Evolutionary conservation across 2,797 vertebrate species (phyloP), one percentile per base, ranked within the genome.

Genomic region (Crypturellus tataupa): DNA sequence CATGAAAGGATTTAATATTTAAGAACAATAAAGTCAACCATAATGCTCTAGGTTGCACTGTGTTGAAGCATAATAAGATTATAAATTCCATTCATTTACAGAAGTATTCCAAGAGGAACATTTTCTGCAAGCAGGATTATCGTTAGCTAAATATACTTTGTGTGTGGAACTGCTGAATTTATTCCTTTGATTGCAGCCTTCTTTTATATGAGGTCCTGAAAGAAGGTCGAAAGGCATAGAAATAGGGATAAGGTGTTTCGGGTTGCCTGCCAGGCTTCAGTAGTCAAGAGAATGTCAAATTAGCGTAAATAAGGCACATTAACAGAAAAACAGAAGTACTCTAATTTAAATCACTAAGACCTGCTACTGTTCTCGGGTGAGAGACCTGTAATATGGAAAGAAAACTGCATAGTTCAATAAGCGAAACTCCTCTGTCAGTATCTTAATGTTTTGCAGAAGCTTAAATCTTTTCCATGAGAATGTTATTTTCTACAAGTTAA

Each of bases 81-180:
- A 96, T 92, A 96, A 94, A 96, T 97, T 97, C 96, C 90, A 24
- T 59, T 91, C 85, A 33, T 89, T 94, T 94, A 59, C 85, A 80
- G 24, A 10, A 94, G 47, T 81, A 77, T 80, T 95, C 85, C 89
- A 71, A 75, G 14, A 96, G 79, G 86, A 92, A 73, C 90, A 46
- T 92, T 79, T 77, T 67, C 85, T 91, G 94, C 89, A 95, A 95
- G 68, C 35, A 96, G 86, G 92, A 97, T 95, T 96, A 96, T 27
- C 6, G 63, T 51, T 94, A 80, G 58, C 67, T 92, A 96, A 87
- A 94, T 94, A 94, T 91, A 95, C 79, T 94, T 92, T 77, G 56
- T 68, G 58, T 51, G 86, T 72, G 49, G 82, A 94, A 80, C 85
- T 94, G 85, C 91, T 94, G 78, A 94, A 94, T 96, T 93, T 94